phyloP scores from a whole-genome alignment of 2,113 vertebrate genomes.

The Thinocorus orbignyianus region DNA sequence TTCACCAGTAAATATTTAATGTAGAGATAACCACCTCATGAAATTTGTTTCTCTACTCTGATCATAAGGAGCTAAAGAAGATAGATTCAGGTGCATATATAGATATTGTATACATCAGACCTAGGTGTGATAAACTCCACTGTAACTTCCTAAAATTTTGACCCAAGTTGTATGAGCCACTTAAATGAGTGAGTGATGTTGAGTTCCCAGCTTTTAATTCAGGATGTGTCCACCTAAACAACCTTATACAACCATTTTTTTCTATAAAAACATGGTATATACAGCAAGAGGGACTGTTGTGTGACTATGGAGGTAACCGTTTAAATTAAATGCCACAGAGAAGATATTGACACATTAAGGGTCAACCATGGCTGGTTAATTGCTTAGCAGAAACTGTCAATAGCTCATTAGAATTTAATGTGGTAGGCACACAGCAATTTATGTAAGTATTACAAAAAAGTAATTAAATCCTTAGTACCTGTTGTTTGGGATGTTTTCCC shows the following conservation, averaged over 20 bases:
- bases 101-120: neutral
- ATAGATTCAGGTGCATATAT: neutral
- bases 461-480: neutral
- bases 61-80: neutral
- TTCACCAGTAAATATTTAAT: neutral
- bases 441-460: neutral
- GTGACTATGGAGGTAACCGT: neutral
- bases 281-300: neutral
- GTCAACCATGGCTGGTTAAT: neutral
- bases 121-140: neutral
- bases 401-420: neutral
- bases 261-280: neutral
- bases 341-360: neutral
- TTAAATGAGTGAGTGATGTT: neutral
- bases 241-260: neutral
- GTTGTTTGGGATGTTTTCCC: neutral
- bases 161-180: rapidly evolving
- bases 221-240: neutral
- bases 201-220: neutral
- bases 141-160: neutral
- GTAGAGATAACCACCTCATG: neutral
- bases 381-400: neutral
- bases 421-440: neutral
- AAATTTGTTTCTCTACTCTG: neutral
- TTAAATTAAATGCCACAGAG: neutral